phyloP scores from a whole-genome alignment of 2,113 vertebrate species.

The Pygoscelis adeliae region DNA sequence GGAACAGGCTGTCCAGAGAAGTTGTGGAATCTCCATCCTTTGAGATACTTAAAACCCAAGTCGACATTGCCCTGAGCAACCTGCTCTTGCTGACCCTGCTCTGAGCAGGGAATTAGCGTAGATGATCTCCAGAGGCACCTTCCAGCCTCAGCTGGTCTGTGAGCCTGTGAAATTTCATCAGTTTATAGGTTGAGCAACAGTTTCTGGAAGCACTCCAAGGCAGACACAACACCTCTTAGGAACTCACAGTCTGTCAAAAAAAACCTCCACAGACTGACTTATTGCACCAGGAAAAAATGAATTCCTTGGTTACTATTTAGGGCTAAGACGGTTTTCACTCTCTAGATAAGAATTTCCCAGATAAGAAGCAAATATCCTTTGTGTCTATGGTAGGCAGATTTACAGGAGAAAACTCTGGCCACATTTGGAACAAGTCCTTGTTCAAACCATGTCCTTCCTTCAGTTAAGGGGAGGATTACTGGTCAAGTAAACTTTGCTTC shows the following conservation, averaged over 20 bases:
- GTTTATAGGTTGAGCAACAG: background rate
- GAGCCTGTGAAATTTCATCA: conserved; percentile 31
- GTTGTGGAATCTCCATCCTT: background rate
- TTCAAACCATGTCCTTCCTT: background rate
- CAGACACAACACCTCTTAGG: background rate
- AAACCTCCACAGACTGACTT: background rate
- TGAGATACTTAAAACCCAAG: background rate
- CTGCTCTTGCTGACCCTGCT: background rate
- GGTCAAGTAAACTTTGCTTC: conserved; percentile 39
- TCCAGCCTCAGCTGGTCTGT: background rate
- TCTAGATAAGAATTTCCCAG: background rate
- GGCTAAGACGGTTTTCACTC: background rate
- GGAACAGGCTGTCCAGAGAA: background rate
- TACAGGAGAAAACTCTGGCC: background rate
- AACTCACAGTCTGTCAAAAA: background rate
- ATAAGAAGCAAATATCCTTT: background rate
- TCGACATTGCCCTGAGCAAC: background rate
- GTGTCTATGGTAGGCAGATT: background rate
- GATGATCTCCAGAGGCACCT: background rate
- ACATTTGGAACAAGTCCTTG: background rate
- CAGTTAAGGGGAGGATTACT: background rate
- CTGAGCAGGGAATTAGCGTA: background rate
- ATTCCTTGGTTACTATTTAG: background rate
- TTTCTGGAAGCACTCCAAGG: conserved; percentile 18
- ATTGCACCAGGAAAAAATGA: background rate